Conservation (phyloP, 2,113 vertebrate genomes). For the Platycercus adscitus region DNA sequence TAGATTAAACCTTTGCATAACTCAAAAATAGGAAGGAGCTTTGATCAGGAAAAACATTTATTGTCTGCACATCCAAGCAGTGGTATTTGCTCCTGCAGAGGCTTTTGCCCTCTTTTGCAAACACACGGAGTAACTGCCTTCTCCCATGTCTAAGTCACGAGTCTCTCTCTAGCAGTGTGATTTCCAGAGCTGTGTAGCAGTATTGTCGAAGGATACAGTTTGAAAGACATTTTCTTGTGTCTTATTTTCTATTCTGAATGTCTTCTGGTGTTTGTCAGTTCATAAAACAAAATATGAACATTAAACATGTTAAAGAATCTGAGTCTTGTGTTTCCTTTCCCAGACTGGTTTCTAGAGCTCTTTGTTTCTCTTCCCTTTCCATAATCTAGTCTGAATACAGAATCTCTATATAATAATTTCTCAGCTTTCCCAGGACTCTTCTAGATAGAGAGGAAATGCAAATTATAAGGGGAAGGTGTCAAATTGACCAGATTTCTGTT, state of each 20-base stretch:
- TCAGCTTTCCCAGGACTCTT: neutral
- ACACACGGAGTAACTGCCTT: neutral
- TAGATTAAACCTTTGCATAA: neutral
- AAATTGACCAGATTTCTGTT: neutral
- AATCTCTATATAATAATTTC: neutral
- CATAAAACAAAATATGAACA: neutral
- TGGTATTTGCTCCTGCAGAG: neutral
- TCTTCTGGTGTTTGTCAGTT: neutral
- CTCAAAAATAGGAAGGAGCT: neutral
- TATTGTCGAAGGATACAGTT: neutral
- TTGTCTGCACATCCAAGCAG: neutral
- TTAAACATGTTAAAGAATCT: neutral
- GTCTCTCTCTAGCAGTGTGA: neutral
- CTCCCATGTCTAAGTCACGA: neutral
- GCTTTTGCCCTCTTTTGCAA: neutral
- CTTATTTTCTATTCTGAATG: slow-evolving; percentile 19
- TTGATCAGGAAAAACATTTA: neutral
- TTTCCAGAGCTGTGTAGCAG: slow-evolving; percentile 13
- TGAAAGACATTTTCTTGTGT: neutral
- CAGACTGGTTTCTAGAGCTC: neutral
- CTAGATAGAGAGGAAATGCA: neutral
- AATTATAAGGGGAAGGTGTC: neutral
- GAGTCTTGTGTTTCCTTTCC: neutral
- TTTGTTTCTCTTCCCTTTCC: neutral
- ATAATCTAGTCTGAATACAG: neutral